A percentile compares a stretch with the other conserved stretches of the same genome.
Conservation (phyloP, 2,797 vertebrate species). For the Poecilia wingei region DNA sequence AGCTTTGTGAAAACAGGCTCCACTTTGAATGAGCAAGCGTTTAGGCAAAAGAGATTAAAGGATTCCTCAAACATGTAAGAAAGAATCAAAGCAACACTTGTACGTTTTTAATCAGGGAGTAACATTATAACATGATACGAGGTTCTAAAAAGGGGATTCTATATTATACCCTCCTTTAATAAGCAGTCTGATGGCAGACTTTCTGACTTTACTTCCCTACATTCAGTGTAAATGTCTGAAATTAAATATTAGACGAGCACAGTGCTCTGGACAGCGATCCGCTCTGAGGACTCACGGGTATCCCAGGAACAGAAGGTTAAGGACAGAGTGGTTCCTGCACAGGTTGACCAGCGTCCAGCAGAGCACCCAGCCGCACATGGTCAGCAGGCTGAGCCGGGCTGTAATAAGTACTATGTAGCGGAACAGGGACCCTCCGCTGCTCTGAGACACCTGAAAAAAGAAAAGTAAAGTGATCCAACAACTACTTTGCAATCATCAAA, state of each 20-base stretch:
- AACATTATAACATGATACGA: too few relatives aligned
- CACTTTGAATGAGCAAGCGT: too few relatives aligned
- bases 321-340: conserved; percentile 94
- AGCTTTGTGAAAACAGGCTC: too few relatives aligned
- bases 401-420: conserved; percentile 87
- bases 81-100: too few relatives aligned
- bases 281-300: conserved; percentile 90
- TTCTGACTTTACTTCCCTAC: not conserved
- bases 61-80: too few relatives aligned
- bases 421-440: conserved; percentile 85
- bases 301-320: conserved; percentile 97
- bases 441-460: conserved; percentile 87
- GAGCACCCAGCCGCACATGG: conserved; percentile 94
- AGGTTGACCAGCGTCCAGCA: conserved; percentile 98
- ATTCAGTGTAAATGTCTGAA: not conserved
- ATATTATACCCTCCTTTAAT: not conserved
- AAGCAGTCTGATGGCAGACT: not conserved
- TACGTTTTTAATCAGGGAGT: too few relatives aligned
- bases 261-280: not conserved
- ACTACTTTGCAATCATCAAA: not conserved
- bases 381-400: conserved; percentile 92
- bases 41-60: too few relatives aligned
- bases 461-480: not conserved
- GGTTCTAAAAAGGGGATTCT: too few relatives aligned
- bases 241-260: not conserved